Evolutionary conservation across 2,888 invertebrate species (phyloP).

Genomic region (Aspidiotus destructor): DNA sequence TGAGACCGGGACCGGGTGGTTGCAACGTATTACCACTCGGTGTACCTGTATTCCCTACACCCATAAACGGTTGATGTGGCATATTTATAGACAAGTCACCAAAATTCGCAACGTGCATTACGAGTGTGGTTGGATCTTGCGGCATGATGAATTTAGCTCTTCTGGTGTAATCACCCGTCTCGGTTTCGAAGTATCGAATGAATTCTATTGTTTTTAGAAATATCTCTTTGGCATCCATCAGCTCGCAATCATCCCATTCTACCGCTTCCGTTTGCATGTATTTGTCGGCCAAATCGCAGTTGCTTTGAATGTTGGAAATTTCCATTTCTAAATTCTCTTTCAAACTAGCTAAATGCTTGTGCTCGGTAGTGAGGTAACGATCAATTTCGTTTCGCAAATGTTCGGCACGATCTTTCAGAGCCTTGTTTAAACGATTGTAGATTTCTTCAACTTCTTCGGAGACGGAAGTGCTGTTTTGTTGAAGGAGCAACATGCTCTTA

Average conservation of each 20-base stretch:
- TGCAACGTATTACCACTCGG: conserved; percentile 47
- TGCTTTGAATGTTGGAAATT: conserved; percentile 88
- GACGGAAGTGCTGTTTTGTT: conserved; percentile 80
- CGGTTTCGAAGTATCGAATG: conserved; percentile 85
- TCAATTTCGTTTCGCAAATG: conserved; percentile 82
- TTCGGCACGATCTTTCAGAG: conserved; percentile 80
- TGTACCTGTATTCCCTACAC: conserved; percentile 38
- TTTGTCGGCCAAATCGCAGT: conserved; percentile 92
- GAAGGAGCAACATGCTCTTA: conserved; percentile 77
- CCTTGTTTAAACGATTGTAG: conserved; percentile 73
- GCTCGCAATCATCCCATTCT: conserved; percentile 84
- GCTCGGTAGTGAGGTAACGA: conserved; percentile 78
- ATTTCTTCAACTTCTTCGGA: conserved; percentile 91
- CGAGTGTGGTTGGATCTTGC: conserved; percentile 84
- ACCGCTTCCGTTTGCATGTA: conserved; percentile 69
- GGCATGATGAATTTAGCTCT: conserved; percentile 77
- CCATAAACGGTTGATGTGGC: conserved; percentile 51
- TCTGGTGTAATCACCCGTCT: conserved; percentile 78
- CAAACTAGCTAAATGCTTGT: conserved; percentile 70
- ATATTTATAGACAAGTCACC: conserved; percentile 78
- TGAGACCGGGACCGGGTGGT: conserved; percentile 62
- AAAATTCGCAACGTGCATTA: conserved; percentile 69
- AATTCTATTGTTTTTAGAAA: conserved; percentile 93
- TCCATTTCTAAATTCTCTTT: conserved; percentile 92
- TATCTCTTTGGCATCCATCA: conserved; percentile 91